Conservation (phyloP, 2,888 invertebrate species). For the Chrysolina americana region DNA sequence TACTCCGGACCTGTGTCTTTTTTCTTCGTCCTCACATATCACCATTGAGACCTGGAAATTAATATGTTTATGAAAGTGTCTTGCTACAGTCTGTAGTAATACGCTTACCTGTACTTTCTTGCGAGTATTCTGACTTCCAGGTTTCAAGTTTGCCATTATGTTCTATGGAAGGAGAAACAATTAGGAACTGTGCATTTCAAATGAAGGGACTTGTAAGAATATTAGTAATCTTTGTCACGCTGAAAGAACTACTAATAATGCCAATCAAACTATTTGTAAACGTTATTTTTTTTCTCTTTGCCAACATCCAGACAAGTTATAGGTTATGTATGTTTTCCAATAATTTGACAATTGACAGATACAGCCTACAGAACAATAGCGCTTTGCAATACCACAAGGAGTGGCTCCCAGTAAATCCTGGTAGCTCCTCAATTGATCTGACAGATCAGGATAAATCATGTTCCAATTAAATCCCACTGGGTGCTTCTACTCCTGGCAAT, state of each 20-base stretch:
- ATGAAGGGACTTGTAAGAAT: neutral
- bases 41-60: slow-evolving; percentile 92
- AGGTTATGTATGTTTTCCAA: too few relatives aligned
- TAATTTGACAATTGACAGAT: too few relatives aligned
- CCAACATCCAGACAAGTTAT: too few relatives aligned
- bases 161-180: neutral
- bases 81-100: neutral
- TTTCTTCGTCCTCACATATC: slow-evolving; percentile 96
- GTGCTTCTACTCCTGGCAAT: too few relatives aligned
- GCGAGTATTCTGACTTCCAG: slow-evolving; percentile 66
- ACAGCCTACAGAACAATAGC: too few relatives aligned
- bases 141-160: slow-evolving; percentile 66
- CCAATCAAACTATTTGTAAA: too few relatives aligned
- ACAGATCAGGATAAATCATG: too few relatives aligned
- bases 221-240: neutral
- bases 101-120: slow-evolving; percentile 68
- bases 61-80: neutral
- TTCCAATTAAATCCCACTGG: too few relatives aligned
- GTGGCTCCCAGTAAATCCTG: too few relatives aligned
- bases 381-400: too few relatives aligned
- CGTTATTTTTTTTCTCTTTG: too few relatives aligned
- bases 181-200: neutral
- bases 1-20: slow-evolving; percentile 94
- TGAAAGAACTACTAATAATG: neutral
- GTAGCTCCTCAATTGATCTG: too few relatives aligned